Base-by-base conservation (phyloP, 2,888 invertebrate species). In the Drosophila anomalipes region DNA sequence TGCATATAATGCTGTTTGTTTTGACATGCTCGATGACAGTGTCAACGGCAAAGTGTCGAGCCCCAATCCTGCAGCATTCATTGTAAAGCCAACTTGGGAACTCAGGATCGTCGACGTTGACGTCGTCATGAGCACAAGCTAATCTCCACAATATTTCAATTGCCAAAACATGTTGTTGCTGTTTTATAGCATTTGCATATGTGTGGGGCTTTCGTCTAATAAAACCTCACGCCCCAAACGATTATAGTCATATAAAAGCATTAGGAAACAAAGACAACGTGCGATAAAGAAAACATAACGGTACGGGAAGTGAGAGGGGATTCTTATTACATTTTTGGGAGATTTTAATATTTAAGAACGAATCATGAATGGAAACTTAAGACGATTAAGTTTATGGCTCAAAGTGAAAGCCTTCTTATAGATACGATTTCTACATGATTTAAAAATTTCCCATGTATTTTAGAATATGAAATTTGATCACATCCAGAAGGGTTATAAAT, bases 11-110 rank as follows among this genome's bases (percentile, higher is more conserved):
- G 83, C 82, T 87, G 89, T 91, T 91, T 92, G 91, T 91, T 92
- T 89, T 91, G 91, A 91, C 91, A 91, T 85, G 77, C 87, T 82
- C 86, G 91, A 89, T 91, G 91, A 90, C 91, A 91, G 80, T 82
- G 86, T 82, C 72, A 81, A 81, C 87, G 69, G 52, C 30, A 67
- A 61, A 64, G 72, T 74, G 62, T 30, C 58, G 10, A 19, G 41
- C 9, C 63, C 32, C 52, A 47, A 28, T 26, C 26, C 26, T 26
- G 47, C 35, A 59, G 41, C 52, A 41, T 9, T 49, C 62, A 60
- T 63, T 67, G 54, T 52, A 68, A 65, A 64, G 79, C 79, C 79
- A 77, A 74, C 61, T 74, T 79, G 52, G 52, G 68, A 14, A 39
- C 67, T 32, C 57, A 28, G 41, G 60, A 28, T 64, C 63, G 65